These are phyloP conservation scores for Empis stercorea DNA, from an alignment of 2,888 invertebrate species.

Conservation along the genomic window DNA sequence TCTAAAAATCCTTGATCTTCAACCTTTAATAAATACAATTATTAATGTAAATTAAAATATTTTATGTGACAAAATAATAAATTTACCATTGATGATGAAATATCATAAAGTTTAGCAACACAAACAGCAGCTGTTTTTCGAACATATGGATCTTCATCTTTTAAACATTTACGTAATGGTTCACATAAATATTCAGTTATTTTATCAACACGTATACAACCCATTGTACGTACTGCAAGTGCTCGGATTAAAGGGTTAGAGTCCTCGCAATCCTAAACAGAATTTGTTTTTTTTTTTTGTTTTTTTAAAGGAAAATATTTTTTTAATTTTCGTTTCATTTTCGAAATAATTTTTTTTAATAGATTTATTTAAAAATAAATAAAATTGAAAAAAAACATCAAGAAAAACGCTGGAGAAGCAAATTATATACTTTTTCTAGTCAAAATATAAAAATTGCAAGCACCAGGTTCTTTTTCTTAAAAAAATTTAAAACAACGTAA, in stretches of 20 bases:
- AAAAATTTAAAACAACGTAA: too few relatives aligned
- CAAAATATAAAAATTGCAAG: too few relatives aligned
- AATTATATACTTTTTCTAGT: too few relatives aligned
- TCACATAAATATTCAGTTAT: conserved; percentile 99
- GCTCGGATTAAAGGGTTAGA: conserved; percentile 98
- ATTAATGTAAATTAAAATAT: background rate
- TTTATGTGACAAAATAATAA: too few relatives aligned
- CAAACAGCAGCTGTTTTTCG: conserved; percentile 99
- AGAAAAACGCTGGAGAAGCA: too few relatives aligned
- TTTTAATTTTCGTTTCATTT: background rate
- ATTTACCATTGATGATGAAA: conserved; percentile 58
- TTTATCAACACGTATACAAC: conserved; percentile 98
- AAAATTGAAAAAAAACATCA: background rate
- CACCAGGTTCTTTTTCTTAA: too few relatives aligned
- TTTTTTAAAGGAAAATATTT: background rate
- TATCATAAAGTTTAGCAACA: conserved; percentile 97
- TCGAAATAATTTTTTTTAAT: background rate
- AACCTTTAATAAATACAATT: conserved; percentile 16
- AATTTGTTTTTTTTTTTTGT: conserved; percentile 2
- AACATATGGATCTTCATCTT: conserved; percentile 95
- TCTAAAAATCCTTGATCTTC: conserved; percentile 85
- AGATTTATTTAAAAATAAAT: background rate
- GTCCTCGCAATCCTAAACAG: conserved; percentile 89
- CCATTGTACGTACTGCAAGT: conserved; percentile 97
- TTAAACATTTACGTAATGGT: conserved; percentile 85